These are phyloP conservation scores for Carcharodon carcharias DNA, from an alignment of 2,797 vertebrate species.

Conservation along the genomic window DNA sequence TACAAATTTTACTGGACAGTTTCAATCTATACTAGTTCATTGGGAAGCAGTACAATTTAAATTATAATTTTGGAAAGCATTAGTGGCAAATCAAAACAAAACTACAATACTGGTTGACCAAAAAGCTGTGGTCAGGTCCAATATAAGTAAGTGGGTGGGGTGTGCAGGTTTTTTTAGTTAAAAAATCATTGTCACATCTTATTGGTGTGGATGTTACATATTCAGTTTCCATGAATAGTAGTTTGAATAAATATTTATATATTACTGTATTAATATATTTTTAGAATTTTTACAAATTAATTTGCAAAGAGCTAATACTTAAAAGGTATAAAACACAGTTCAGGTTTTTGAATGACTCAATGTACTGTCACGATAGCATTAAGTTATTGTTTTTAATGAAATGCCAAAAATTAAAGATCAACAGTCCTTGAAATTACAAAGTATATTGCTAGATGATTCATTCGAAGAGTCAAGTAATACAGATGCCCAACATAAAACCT, in stretches of 20 bases:
- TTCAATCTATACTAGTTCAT: background rate
- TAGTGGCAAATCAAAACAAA: background rate
- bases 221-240: background rate
- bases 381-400: background rate
- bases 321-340: background rate
- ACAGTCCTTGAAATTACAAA: background rate
- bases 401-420: background rate
- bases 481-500: background rate
- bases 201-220: background rate
- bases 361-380: background rate
- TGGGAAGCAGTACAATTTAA: background rate
- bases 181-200: background rate
- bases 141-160: background rate
- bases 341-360: background rate
- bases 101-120: background rate
- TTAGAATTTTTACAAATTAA: background rate
- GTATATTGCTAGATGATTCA: background rate
- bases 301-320: background rate
- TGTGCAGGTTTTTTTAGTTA: background rate
- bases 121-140: background rate
- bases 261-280: background rate
- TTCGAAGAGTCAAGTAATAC: background rate
- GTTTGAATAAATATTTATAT: background rate
- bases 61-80: background rate
- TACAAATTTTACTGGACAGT: background rate